These are phyloP conservation scores for Geothlypis trichas DNA, from an alignment of 2,113 vertebrate species.

Conservation along the genomic window DNA sequence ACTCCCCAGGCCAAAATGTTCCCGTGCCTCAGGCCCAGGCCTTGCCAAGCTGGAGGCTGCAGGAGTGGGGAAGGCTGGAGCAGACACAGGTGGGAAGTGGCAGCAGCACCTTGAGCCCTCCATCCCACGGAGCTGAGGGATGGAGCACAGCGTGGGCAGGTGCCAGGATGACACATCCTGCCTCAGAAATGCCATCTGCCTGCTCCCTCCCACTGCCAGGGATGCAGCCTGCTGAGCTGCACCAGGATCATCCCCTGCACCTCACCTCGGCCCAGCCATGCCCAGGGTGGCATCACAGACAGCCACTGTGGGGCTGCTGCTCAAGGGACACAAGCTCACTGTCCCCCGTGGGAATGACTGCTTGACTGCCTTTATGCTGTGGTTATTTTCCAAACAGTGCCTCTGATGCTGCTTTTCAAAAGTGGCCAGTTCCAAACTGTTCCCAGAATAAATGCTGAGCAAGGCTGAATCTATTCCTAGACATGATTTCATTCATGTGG, in stretches of 20 bases:
- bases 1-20: accelerated
- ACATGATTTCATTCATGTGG: not conserved
- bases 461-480: not conserved
- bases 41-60: not conserved
- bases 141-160: not conserved
- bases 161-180: not conserved
- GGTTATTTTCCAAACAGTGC: not conserved
- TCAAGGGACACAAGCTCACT: not conserved
- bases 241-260: not conserved
- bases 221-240: not conserved
- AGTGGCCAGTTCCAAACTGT: not conserved
- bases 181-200: not conserved
- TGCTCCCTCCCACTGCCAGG: not conserved
- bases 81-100: not conserved
- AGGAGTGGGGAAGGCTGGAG: not conserved
- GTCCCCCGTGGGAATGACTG: accelerated
- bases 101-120: not conserved
- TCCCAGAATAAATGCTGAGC: not conserved
- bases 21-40: not conserved
- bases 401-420: not conserved
- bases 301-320: not conserved
- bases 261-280: not conserved
- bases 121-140: not conserved
- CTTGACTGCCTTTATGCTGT: not conserved
- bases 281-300: accelerated